Conservation (phyloP, 2,888 invertebrate genomes). For the Conus canariensis region DNA sequence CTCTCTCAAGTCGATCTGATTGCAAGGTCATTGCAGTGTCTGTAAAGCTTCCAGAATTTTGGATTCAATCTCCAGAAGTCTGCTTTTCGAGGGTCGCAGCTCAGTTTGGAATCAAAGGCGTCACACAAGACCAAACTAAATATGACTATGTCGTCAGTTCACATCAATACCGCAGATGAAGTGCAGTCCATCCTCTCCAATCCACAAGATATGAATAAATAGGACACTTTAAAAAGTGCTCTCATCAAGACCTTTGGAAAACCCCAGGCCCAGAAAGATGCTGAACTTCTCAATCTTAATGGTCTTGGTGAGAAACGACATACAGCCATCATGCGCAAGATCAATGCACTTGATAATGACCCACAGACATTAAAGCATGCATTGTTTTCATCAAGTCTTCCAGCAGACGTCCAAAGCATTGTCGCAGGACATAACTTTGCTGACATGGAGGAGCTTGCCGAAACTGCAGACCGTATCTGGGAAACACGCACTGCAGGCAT, state of each 20-base stretch:
- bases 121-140: not conserved
- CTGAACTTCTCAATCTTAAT: no score
- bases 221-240: not conserved
- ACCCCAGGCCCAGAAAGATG: slow-evolving; percentile 34
- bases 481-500: slow-evolving; percentile 17
- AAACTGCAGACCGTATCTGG: slow-evolving; percentile 37
- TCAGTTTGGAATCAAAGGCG: not conserved
- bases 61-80: not conserved
- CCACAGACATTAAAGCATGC: slow-evolving; percentile 36
- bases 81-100: not conserved
- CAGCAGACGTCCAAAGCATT: slow-evolving; percentile 5
- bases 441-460: slow-evolving; percentile 12
- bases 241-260: slow-evolving; percentile 31
- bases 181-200: not conserved
- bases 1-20: no score
- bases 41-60: not conserved
- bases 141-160: slow-evolving; percentile 5
- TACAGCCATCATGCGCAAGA: no score
- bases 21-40: not conserved
- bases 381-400: slow-evolving; percentile 35
- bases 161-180: slow-evolving; percentile 6
- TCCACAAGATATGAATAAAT: not conserved
- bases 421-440: not conserved
- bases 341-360: slow-evolving; percentile 37
- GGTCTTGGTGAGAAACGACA: no score